Evolutionary conservation across 2,797 vertebrate genomes (phyloP).

Genomic region (Chloroceryle amazona): DNA sequence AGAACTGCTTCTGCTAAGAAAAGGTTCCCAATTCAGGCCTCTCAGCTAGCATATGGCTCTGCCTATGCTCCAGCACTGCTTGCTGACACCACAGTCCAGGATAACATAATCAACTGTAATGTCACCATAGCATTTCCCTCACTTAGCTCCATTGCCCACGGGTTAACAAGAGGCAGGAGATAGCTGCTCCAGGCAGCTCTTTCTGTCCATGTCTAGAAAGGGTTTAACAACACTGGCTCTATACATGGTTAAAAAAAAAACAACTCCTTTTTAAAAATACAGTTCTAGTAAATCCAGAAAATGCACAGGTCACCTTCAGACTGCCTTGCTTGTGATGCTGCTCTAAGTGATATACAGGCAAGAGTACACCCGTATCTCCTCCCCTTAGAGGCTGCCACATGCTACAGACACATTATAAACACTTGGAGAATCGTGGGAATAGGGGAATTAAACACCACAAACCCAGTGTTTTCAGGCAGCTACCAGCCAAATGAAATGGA

Average conservation of each 20-base stretch:
- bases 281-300: neutral
- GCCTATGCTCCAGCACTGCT: neutral
- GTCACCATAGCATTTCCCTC: neutral
- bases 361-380: accelerated
- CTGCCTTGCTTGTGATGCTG: neutral
- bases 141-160: neutral
- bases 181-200: neutral
- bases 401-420: neutral
- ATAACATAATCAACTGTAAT: neutral
- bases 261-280: neutral
- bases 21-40: neutral
- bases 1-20: constrained; percentile 18
- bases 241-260: too few species aligned
- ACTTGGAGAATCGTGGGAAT: neutral
- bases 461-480: neutral
- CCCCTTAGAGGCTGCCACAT: neutral
- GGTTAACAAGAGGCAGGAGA: constrained; percentile 1
- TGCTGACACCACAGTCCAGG: constrained; percentile 36
- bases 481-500: neutral
- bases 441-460: neutral
- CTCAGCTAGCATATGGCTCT: neutral
- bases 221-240: neutral
- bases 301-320: neutral
- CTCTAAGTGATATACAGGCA: neutral
- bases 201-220: neutral